Evolutionary conservation across 2,888 invertebrate genomes (phyloP), one percentile per base, ranked within the genome.

Genomic region (Sialis lutaria): DNA sequence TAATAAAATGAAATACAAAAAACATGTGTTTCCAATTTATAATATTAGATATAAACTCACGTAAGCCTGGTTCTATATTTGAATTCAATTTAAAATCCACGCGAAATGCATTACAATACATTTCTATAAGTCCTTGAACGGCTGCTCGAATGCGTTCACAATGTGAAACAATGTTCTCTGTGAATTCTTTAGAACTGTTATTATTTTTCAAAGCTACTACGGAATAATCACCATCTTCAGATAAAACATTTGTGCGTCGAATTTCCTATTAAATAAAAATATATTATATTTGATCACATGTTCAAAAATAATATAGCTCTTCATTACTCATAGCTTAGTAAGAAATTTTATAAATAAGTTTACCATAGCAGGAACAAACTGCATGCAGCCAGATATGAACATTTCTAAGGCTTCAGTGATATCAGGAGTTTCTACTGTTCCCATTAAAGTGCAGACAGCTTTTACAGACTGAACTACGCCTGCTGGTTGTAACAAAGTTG

Each of bases 401-500:
- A 73, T 70, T 46, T 78, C 76, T 12, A 93, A 67, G 22, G 87
- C 80, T 54, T 83, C 79, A 6, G 83, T 82, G 13, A 95, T 77
- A 57, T 93, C 90, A 39, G 84, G 66, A 0, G 92, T 93, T 65
- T 95, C 92, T 1, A 95, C 79, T 46, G 82, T 83, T 12, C 89
- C 90, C 54, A 95, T 79, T 12, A 90, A 67, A 32, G 90, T 83
- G 58, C 92, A 90, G 35, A 96, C 82, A 1, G 91, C 90, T 66
- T 95, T 95, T 1, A 93, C 87, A 0, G 90, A 85, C 63, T 96
- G 93, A 41, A 83, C 76, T 42, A 92, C 83, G 5, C 83, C 75
- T n/a, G 74, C 74, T 30, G 79, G 74, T 56, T 79, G 78, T 12
- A 81, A 54, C 34, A 65, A 61, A 6, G 64, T 61, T 52, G 58